A percentile compares a stretch with the other conserved stretches of the same genome.
Evolutionary conservation across 2,888 invertebrate genomes (phyloP).

Genomic region (Anthophora plumipes): DNA sequence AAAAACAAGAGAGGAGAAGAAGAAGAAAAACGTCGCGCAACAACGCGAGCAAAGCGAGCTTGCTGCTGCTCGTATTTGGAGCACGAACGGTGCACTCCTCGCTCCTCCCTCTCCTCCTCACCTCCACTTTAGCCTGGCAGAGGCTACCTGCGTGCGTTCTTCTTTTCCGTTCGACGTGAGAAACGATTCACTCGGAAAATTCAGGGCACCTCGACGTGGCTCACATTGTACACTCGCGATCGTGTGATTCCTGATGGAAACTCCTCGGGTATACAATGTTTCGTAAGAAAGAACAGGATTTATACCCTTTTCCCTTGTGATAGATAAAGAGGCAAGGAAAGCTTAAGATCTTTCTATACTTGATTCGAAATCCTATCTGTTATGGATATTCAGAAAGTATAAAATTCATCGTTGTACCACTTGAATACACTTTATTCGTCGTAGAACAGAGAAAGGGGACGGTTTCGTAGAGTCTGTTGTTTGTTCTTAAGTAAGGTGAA

Average conservation of each 20-base stretch:
- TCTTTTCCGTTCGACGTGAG: slow-evolving; percentile 43
- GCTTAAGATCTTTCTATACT: neutral
- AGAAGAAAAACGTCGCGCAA: neutral
- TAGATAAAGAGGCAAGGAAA: too few species aligned
- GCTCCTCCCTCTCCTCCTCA: neutral
- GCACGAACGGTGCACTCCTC: slow-evolving; percentile 13
- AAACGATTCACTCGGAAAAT: slow-evolving; percentile 44
- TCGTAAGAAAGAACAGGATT: neutral
- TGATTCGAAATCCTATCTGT: neutral
- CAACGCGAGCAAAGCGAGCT: neutral
- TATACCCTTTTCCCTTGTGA: too few species aligned
- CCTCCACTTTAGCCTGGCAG: neutral
- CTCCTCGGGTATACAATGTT: neutral
- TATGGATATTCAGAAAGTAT: neutral
- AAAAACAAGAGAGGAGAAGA: too few species aligned
- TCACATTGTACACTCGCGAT: slow-evolving; percentile 15
- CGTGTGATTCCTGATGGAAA: slow-evolving; percentile 15
- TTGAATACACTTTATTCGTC: too few species aligned
- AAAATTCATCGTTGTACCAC: too few species aligned
- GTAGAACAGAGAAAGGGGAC: too few species aligned
- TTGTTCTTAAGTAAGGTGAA: neutral
- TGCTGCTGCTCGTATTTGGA: slow-evolving; percentile 20
- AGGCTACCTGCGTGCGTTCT: slow-evolving; percentile 1
- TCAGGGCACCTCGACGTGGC: slow-evolving; percentile 16
- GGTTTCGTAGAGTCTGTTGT: too few species aligned